Evolutionary conservation across 2,797 vertebrate genomes (phyloP), one percentile per base, ranked within the genome.

Genomic region (Netta rufina): DNA sequence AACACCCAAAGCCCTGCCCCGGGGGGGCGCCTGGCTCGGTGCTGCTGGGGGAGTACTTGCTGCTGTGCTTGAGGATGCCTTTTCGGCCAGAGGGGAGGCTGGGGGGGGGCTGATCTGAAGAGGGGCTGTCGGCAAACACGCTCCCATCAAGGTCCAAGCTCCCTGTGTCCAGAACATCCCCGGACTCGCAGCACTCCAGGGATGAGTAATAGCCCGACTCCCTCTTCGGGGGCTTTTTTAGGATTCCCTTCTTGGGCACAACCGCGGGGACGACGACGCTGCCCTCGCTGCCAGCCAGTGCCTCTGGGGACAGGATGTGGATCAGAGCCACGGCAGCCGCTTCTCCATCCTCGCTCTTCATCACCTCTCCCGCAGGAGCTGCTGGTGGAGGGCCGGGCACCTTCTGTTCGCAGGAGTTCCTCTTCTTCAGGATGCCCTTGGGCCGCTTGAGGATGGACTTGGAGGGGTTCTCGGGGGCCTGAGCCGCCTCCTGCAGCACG

Each of bases 171-270:
- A 98, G 80, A 32, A 96, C 94, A 2, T 98, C 98, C 64, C 96
- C 97, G 0, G 97, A 98, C 86, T 99, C 98, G 6, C 97, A 98
- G 97, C 97, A 98, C 51, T 99, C 99, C 2, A 99, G 98, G 13
- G 99, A 99, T 0, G 99, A 99, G 83, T 98, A 99, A 96, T 99
- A 99, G 1, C 99, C 99, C 0, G 99, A 99, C 65, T 99, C 99
- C 3, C 99, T 98, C 73, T 98, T 98, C 0, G 76, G 54, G 1
- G 98, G 97, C 72, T 99, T 99, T 97, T 99, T 99, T 22, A 99
- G 97, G 81, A 99, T 99, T 47, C 99, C 99, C 96, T 99, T 99
- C 91, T 97, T 99, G 69, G 99, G 99, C 47, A 91, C 45, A 7
- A 70, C 76, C 0, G 53, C 28, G 1, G 77, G 90, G 3, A 47